Percentiles rank a stretch among this genome's conserved stretches.
Conservation (phyloP, 2,113 vertebrate genomes). For the Oenanthe melanoleuca region DNA sequence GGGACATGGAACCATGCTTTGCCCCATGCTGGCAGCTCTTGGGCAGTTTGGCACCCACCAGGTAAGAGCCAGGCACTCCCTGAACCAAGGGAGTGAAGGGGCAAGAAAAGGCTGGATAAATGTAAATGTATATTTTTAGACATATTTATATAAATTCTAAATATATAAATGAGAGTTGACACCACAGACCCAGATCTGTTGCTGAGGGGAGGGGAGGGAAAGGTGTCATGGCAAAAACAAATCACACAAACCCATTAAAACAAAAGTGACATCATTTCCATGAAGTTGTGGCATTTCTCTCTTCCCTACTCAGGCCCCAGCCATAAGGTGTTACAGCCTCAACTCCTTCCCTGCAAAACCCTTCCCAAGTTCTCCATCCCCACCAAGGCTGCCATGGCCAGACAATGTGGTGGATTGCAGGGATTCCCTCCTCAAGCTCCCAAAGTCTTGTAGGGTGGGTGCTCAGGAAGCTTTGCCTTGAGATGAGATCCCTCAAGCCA, state of each 20-base stretch:
- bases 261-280: not conserved
- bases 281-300: not conserved
- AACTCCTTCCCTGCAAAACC: not conserved
- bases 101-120: not conserved
- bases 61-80: not conserved
- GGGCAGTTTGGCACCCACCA: not conserved
- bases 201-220: not conserved
- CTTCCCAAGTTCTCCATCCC: not conserved
- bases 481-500: not conserved
- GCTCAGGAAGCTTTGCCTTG: not conserved
- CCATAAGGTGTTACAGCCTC: not conserved
- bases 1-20: not conserved
- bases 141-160: not conserved
- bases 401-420: fast-evolving
- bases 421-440: not conserved
- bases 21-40: not conserved
- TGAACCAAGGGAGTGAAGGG: fast-evolving
- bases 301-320: not conserved
- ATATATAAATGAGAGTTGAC: not conserved
- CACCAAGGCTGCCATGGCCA: fast-evolving
- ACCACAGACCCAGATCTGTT: not conserved
- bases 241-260: not conserved
- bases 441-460: fast-evolving
- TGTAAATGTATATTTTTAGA: not conserved
- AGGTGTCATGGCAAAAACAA: not conserved